Percentiles rank a stretch among this genome's conserved stretches.
phyloP scores from a whole-genome alignment of 2,797 vertebrate species.

The Myotis vivesi region DNA sequence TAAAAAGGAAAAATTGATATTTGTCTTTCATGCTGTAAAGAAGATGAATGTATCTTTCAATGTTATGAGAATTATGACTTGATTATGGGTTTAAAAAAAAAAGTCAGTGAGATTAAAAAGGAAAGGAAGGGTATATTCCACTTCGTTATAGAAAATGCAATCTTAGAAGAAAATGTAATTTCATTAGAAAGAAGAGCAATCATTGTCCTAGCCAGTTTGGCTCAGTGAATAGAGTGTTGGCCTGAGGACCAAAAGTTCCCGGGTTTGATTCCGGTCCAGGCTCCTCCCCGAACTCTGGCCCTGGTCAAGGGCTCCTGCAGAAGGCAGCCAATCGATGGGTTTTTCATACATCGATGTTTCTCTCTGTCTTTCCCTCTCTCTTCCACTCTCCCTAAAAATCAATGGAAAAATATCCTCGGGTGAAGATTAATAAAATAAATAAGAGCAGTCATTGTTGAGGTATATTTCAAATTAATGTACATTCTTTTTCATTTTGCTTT shows the following conservation, averaged over 20 bases:
- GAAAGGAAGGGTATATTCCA: constrained; percentile 78
- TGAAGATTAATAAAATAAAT: constrained; percentile 70
- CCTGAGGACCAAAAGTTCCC: no score
- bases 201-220: constrained; percentile 25
- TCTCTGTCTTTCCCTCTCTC: no score
- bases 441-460: constrained; percentile 82
- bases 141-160: constrained; percentile 75
- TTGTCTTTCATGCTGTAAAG: constrained; percentile 87
- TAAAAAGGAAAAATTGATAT: constrained; percentile 73
- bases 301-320: no score
- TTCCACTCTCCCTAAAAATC: no score
- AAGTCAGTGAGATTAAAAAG: constrained; percentile 58
- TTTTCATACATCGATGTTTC: no score
- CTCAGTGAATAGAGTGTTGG: no score
- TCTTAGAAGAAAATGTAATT: constrained; percentile 71
- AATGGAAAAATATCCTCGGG: no score
- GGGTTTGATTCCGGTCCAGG: no score
- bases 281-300: no score
- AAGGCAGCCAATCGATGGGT: no score
- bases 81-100: constrained; percentile 80
- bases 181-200: constrained; percentile 84
- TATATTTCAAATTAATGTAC: constrained; percentile 80
- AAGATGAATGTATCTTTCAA: constrained; percentile 88
- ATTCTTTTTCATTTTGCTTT: constrained; percentile 66
- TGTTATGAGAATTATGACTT: constrained; percentile 82